Conservation (phyloP, 2,888 invertebrate species). For the Lasius platythorax region DNA sequence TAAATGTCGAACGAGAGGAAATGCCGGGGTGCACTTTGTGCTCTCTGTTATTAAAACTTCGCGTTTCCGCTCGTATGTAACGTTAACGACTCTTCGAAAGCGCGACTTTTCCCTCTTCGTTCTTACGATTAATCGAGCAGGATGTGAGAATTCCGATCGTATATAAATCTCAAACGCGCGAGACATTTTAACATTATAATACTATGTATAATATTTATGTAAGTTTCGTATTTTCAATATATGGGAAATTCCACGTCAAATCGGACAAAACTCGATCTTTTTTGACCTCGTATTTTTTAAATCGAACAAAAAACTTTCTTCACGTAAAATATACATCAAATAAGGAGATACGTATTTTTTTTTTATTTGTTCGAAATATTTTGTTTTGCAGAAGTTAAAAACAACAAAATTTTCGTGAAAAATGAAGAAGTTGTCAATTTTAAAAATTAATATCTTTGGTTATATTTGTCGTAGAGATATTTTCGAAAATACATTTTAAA, state of each 20-base stretch:
- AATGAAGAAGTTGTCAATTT: no score
- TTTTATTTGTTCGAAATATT: background rate
- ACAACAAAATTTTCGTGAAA: no score
- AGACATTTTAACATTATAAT: background rate
- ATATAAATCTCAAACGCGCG: background rate
- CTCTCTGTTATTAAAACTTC: constrained; percentile 56
- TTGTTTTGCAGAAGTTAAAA: no score
- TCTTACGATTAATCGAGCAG: background rate
- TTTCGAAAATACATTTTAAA: no score
- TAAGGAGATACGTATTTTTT: background rate
- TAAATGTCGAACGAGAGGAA: constrained; percentile 47
- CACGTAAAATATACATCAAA: no score
- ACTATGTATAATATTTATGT: background rate
- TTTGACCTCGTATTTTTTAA: no score
- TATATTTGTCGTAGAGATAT: no score
- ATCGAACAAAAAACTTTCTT: no score
- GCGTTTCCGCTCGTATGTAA: background rate
- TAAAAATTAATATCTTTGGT: no score
- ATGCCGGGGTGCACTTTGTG: background rate
- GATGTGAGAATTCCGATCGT: background rate
- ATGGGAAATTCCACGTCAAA: no score
- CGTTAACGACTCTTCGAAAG: constrained; percentile 4
- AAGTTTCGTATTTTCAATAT: background rate
- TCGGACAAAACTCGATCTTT: no score
- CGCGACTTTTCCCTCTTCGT: background rate